Base-by-base conservation (phyloP, 2,888 invertebrate species). In the Petrophora chlorosata region DNA sequence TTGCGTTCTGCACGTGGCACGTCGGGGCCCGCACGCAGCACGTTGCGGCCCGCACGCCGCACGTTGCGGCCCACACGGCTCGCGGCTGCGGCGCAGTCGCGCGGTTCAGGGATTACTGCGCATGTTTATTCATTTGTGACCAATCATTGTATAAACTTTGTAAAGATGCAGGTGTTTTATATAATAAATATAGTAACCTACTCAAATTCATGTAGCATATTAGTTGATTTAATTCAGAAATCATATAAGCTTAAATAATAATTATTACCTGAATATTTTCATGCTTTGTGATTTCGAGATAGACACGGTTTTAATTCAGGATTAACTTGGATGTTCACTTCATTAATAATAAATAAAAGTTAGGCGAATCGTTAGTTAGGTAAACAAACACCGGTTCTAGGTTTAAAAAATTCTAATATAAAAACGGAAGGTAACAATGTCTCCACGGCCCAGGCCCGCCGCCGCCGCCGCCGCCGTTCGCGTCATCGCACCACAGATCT, bases 101-200 rank as follows among this genome's bases (percentile, higher is more conserved):
- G 14, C 23, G 35, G 4, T 10, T 19, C n/a, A n/a, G 8, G 15
- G 14, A 22, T 48, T 32, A 38, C 29, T 50, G 51, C 52, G 54
- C 34, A 16, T 17, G 28, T 39, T 34, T 57, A 53, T 71, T 73
- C 56, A 69, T 70, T 68, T 69, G 63, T 66, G 72, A 77, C 76
- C 74, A 79, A 79, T 77, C 67, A 63, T 67, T 81, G 74, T 81
- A 76, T 75, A 74, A 73, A 75, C 67, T 70, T 70, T 77, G 73
- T 78, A 78, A 73, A 76, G 66, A 75, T 71, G 63, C 76, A 74
- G 76, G 69, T 78, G 73, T 76, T 73, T 78, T 79, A 67, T 72
- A 73, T 75, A 72, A 68, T 73, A 28, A 66, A 72, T 61, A 67
- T 61, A 59, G 53, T 67, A 71, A 69, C 73, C 73, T 75, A 65